Conservation (phyloP, 2,888 invertebrate genomes). For the Plagodis dolabraria region DNA sequence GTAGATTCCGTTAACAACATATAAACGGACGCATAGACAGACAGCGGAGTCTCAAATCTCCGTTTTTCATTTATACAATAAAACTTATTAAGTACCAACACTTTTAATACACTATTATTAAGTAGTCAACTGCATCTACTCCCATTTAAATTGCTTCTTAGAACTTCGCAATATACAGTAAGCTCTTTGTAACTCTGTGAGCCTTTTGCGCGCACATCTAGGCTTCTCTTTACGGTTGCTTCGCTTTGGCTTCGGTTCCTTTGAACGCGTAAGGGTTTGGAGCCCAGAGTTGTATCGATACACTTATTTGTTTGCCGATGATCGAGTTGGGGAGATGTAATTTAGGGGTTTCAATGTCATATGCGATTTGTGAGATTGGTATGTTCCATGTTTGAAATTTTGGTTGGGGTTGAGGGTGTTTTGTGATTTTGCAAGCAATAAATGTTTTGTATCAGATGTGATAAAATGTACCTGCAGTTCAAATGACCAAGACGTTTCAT, state of each 20-base stretch:
- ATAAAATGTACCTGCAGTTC: no score
- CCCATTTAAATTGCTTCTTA: conserved; percentile 46
- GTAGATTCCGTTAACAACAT: no score
- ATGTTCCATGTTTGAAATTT: not conserved
- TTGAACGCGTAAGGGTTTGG: conserved; percentile 51
- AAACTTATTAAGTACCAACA: not conserved
- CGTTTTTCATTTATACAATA: no score
- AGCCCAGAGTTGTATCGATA: conserved; percentile 69
- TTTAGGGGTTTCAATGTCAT: conserved; percentile 48
- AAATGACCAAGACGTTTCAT: no score
- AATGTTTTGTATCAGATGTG: no score
- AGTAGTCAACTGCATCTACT: conserved; percentile 9
- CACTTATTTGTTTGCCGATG: conserved; percentile 76
- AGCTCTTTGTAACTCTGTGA: conserved; percentile 61
- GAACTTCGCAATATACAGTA: conserved; percentile 42
- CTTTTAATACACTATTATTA: no score
- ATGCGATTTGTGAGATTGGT: conserved; percentile 27
- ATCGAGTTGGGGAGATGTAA: conserved; percentile 62
- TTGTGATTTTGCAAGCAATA: no score
- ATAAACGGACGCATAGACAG: no score
- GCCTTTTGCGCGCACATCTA: conserved; percentile 50
- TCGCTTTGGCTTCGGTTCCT: conserved; percentile 26
- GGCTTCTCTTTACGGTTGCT: conserved; percentile 73
- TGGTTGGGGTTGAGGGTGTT: no score
- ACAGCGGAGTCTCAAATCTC: no score